Conservation (phyloP, 2,888 invertebrate genomes). For the Metopia argyrocephala region DNA sequence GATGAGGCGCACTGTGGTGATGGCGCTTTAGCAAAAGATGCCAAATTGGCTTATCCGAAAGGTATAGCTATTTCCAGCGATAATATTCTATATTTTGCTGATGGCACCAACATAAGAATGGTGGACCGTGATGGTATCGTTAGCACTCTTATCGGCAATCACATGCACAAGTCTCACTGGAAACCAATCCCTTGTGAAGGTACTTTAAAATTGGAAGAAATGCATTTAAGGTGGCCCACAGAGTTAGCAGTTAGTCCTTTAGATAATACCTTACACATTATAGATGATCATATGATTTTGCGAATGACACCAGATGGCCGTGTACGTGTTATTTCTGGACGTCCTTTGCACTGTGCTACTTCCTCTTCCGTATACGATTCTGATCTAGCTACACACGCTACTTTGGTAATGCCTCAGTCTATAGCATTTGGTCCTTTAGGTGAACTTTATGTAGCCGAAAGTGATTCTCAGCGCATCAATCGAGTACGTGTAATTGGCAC, state of each 20-base stretch:
- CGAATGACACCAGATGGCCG: conserved; percentile 94
- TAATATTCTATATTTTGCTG: conserved; percentile 95
- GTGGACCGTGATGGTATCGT: conserved; percentile 95
- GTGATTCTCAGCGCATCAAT: conserved; percentile 96
- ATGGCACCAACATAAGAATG: conserved; percentile 96
- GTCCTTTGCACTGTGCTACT: conserved; percentile 94
- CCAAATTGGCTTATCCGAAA: conserved; percentile 96
- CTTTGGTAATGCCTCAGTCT: conserved; percentile 95
- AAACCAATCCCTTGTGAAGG: conserved; percentile 95
- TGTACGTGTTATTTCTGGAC: conserved; percentile 94
- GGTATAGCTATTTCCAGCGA: conserved; percentile 96
- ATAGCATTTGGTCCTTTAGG: conserved; percentile 96
- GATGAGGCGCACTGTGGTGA: conserved; percentile 98
- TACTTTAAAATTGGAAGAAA: conserved; percentile 93
- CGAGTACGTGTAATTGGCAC: conserved; percentile 93
- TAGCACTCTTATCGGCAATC: conserved; percentile 93
- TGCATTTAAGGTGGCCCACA: conserved; percentile 97
- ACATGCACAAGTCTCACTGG: conserved; percentile 96
- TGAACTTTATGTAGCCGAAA: conserved; percentile 95
- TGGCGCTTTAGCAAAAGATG: conserved; percentile 93
- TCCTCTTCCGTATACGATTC: conserved; percentile 88
- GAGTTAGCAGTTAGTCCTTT: conserved; percentile 95
- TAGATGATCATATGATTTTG: conserved; percentile 96
- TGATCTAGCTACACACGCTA: conserved; percentile 93
- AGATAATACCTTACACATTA: conserved; percentile 95